Evolutionary conservation across 23 tunicate genomes (phyloP).

Genomic region (Halocynthia aurantium): DNA sequence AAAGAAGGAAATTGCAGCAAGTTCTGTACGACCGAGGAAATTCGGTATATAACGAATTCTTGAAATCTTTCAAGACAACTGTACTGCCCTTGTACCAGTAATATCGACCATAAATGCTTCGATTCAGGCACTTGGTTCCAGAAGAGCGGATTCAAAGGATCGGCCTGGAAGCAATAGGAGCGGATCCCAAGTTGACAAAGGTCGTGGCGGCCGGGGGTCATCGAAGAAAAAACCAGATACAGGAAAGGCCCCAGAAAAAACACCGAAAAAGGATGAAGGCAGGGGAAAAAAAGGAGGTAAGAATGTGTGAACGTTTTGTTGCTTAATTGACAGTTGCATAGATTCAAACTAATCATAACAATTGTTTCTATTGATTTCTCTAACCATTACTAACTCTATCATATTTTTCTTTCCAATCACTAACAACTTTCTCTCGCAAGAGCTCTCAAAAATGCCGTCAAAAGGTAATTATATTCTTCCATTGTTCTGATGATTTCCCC

Average conservation of each 20-base stretch:
- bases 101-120: background rate
- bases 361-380: background rate
- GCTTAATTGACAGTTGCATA: background rate
- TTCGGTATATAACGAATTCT: conserved; percentile 10
- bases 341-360: background rate
- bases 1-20: conserved; percentile 64
- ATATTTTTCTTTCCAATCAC: background rate
- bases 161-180: conserved; percentile 87
- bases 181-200: conserved; percentile 50
- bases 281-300: conserved; percentile 42
- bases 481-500: too few species aligned
- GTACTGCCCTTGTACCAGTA: background rate
- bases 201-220: conserved; percentile 29
- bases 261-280: conserved; percentile 66
- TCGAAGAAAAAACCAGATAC: conserved; percentile 50
- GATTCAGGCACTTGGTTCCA: conserved; percentile 49
- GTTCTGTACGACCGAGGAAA: conserved; percentile 37
- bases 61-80: background rate
- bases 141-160: conserved; percentile 64
- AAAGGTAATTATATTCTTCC: conserved; percentile 10
- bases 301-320: too few species aligned
- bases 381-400: background rate
- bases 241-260: conserved; percentile 57
- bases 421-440: background rate
- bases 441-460: conserved; percentile 26